A percentile compares a stretch with the other conserved stretches of the same genome.
These are phyloP conservation scores for Uloborus plumipes DNA, from an alignment of 2,888 invertebrate species.

Conservation along the genomic window DNA sequence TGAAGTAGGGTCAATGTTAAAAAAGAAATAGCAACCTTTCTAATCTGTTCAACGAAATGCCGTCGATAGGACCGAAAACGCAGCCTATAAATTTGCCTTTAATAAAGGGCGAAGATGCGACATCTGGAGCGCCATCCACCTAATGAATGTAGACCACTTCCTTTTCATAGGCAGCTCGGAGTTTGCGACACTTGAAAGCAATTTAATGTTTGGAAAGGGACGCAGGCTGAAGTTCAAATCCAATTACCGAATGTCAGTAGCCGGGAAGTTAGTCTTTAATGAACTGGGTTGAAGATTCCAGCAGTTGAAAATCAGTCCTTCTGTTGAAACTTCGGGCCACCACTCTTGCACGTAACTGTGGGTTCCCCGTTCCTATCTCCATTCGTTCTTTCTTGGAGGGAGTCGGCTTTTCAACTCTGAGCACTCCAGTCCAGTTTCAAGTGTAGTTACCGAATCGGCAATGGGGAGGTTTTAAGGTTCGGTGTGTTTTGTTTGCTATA, in stretches of 20 bases:
- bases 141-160: slow-evolving; percentile 44
- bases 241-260: slow-evolving; percentile 56
- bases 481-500: slow-evolving; percentile 19
- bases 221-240: slow-evolving; percentile 43
- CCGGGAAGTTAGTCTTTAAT: slow-evolving; percentile 51
- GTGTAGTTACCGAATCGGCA: slow-evolving; percentile 1
- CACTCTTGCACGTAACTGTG: slow-evolving; percentile 36
- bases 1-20: neutral
- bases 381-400: slow-evolving; percentile 9
- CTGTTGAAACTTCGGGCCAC: slow-evolving; percentile 11
- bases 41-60: neutral
- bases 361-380: slow-evolving; percentile 25
- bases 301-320: slow-evolving; percentile 31
- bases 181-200: slow-evolving; percentile 52
- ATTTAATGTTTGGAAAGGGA: slow-evolving; percentile 45
- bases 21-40: neutral
- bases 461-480: slow-evolving; percentile 6
- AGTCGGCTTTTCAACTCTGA: slow-evolving; percentile 3
- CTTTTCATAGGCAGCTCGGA: slow-evolving; percentile 35
- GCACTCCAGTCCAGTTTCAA: slow-evolving; percentile 17
- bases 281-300: slow-evolving; percentile 38
- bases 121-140: slow-evolving; percentile 22
- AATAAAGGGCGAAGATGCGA: slow-evolving; percentile 20
- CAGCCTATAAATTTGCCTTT: slow-evolving; percentile 26
- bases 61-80: neutral